A percentile compares a stretch with the other conserved stretches of the same genome.
phyloP scores from a whole-genome alignment of 2,113 vertebrate species.

The Aplodontia rufa region DNA sequence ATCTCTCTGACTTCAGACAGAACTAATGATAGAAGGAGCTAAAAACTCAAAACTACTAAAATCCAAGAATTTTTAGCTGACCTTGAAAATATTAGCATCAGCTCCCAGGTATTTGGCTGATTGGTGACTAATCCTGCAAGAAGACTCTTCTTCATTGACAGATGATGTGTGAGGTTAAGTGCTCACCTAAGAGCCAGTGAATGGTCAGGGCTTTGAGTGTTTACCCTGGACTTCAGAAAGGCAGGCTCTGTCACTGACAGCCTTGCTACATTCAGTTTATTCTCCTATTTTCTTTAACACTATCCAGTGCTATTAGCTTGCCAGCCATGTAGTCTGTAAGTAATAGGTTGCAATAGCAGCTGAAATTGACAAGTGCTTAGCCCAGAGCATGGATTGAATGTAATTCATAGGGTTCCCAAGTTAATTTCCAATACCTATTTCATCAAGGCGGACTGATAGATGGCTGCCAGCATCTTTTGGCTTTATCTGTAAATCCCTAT shows the following conservation, averaged over 20 bases:
- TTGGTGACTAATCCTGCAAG: slow-evolving; percentile 62
- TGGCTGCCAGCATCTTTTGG: slow-evolving; percentile 83
- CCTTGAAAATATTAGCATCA: slow-evolving; percentile 33
- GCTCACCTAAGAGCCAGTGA: slow-evolving; percentile 45
- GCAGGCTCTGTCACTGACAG: slow-evolving; percentile 68
- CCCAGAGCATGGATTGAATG: slow-evolving; percentile 89
- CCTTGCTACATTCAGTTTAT: slow-evolving; percentile 73
- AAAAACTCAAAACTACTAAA: slow-evolving; percentile 60
- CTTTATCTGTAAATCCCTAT: slow-evolving; percentile 83
- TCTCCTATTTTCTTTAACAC: slow-evolving; percentile 81
- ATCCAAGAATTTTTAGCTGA: slow-evolving; percentile 27
- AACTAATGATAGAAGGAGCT: neutral
- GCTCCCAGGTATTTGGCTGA: neutral
- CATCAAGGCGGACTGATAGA: slow-evolving; percentile 86
- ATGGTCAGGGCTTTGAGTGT: slow-evolving; percentile 55
- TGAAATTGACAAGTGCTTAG: slow-evolving; percentile 91
- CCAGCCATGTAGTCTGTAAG: slow-evolving; percentile 88
- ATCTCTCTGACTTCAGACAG: neutral
- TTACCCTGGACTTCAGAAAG: slow-evolving; percentile 59
- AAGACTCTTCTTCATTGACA: slow-evolving; percentile 20
- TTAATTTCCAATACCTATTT: slow-evolving; percentile 91
- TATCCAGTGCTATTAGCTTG: slow-evolving; percentile 85
- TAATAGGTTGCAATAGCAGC: slow-evolving; percentile 89
- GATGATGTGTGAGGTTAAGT: slow-evolving; percentile 59
- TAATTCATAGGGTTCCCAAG: slow-evolving; percentile 88